Percentiles rank a stretch among this genome's conserved stretches.
Conservation (phyloP, 1,140 invertebrate species). For the Nilaparvata lugens region DNA sequence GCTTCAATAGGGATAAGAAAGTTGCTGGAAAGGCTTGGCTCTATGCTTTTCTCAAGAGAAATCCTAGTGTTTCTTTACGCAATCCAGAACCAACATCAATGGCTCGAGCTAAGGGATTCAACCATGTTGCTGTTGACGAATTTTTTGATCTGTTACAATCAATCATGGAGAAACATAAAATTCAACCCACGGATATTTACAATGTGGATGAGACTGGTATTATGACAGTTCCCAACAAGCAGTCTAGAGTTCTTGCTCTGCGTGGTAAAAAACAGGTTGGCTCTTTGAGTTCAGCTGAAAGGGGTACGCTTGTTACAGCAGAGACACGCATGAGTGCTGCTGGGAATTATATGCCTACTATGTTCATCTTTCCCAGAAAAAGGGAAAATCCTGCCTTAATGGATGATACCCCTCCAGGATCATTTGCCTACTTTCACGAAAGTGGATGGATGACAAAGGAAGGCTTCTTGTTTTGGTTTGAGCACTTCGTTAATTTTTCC, state of each 20-base stretch:
- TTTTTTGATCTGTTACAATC: conserved; percentile 15
- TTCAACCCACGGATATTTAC: conserved; percentile 31
- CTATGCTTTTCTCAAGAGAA: conserved; percentile 9
- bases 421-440: conserved; percentile 25
- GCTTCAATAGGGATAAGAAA: conserved; percentile 18
- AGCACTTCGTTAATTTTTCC: not conserved
- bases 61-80: conserved; percentile 5
- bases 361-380: conserved; percentile 36
- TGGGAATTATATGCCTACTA: conserved; percentile 31
- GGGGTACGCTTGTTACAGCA: conserved; percentile 32
- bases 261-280: conserved; percentile 33
- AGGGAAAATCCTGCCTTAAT: conserved; percentile 24
- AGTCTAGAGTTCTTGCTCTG: conserved; percentile 27
- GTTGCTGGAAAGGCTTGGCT: conserved; percentile 10
- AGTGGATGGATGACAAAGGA: conserved; percentile 27
- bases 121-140: conserved; percentile 6
- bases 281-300: conserved; percentile 30
- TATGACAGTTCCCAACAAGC: conserved; percentile 31
- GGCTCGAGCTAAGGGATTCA: conserved; percentile 15
- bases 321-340: conserved; percentile 34
- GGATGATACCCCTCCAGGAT: conserved; percentile 25
- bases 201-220: conserved; percentile 41
- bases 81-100: conserved; percentile 14
- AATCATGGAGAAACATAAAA: conserved; percentile 9
- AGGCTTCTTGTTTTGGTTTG: conserved; percentile 6